Base-by-base conservation (phyloP, 2,888 invertebrate genomes). In the Eristalinus aeneus region DNA sequence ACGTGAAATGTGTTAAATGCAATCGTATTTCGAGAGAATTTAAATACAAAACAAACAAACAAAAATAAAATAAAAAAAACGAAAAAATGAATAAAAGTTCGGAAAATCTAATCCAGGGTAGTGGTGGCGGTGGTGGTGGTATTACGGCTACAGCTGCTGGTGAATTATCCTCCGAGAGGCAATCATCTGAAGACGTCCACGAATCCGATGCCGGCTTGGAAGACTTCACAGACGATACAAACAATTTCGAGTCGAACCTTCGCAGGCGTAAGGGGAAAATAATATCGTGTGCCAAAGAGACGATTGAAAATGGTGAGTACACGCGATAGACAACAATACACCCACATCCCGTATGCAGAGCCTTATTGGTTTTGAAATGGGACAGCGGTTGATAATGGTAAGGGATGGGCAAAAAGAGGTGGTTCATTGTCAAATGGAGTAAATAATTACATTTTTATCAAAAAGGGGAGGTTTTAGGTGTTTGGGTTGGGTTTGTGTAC, bases 261-360 rank as follows among this genome's bases (percentile, higher is more conserved):
- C 90, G 93, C 81, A 90, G 92, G 88, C 92, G 93, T 82, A 93
- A 92, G 89, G 93, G 92, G 76, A 93, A 92, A 91, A 92, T 93
- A 85, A 92, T 93, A 89, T 92, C 92, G 79, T 93, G 93, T 91
- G 93, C 93, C 90, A 93, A 93, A 90, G 93, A 93, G 89, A 93
- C 93, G 68, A 92, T 93, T 88, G 93, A 93, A 89, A 92, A 92
- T 88, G 93, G 93, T 93, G 88, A 91, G 91, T 89, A 69, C 27
- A 27, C 27, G 27, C 9, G 27, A 9, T 16, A 46, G 9, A 31
- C 32, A 16, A 61, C 27, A 34, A 61, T 46, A 16, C 10, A 3
- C 2, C 11, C 6, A 12, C 27, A n/a, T 6, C 10, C 22, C 31
- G 53, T 12, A 31, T 31, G 32, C 31, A 27, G n/a, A 4, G 23